Base-by-base conservation (phyloP, 2,888 invertebrate species). In the Trachelus troglodyta region DNA sequence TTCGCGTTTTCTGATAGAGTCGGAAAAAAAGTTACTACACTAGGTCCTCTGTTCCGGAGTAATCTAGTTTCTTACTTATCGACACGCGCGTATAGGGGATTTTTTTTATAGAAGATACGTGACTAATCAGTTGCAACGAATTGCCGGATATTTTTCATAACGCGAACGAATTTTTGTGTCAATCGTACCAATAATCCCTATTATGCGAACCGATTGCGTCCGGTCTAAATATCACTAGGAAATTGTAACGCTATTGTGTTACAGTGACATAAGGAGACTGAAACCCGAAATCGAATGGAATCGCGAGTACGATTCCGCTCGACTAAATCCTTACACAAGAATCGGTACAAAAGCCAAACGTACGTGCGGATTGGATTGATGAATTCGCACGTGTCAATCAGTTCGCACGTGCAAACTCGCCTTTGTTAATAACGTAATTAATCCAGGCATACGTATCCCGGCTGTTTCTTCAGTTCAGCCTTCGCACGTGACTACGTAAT, bases 381-480 rank as follows among this genome's bases (percentile, higher is more conserved):
- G 77, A 83, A 82, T 80, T 82, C 79, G 87, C 87, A 87, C 87
- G 86, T 85, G 88, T 76, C 69, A 74, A 75, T 76, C 68, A n/a
- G 81, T 76, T 37, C 34, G 81, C 88, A 88, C 88, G 87, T 88
- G 88, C 86, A 81, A 82, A 73, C 81, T 73, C 78, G 79, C 83
- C 83, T 87, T 83, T 85, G 85, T 88, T 88, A 88, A 88, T 88
- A 87, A 85, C 85, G 76, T 80, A 81, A 40, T 40, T 40, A 40
- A 40, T 6, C 56, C 56, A 0, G 23, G 23, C 56, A 6, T 56
- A 23, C 56, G 56, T 56, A 23, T 56, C 56, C 56, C 4, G 6
- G 6, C 56, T 23, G 6, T 2, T 56, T 23, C 56, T 56, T 23
- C 9, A 23, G 56, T 56, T 56, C 56, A 56, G 15, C 56, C 56